Base-by-base conservation (phyloP, 35 echinoderm and acorn worm species). In the Ophiothrix spiculata region DNA sequence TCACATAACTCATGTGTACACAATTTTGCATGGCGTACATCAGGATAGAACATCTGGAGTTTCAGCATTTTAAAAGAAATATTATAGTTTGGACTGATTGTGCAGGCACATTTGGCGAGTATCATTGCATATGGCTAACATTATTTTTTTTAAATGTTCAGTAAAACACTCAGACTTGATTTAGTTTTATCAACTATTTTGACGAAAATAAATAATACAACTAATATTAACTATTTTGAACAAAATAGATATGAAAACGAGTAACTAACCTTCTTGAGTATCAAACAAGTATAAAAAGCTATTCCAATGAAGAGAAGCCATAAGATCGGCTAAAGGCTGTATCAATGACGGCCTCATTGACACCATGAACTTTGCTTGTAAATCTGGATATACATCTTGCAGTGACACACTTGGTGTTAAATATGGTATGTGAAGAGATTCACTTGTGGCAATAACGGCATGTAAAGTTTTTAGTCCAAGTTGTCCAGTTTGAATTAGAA, bases 201-300 rank as follows among this genome's bases (percentile, higher is more conserved):
- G 42, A 49, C 42, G 19, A 49, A 49, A 19, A 10, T 10, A 49
- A 49, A 19, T 19, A 49, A 49, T 49, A 19, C 42, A 19, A 49
- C 19, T 49, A 19, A 10, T 49, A 10, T 49, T 49, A 6, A 49
- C 42, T 10, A 10, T 19, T 49, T 19, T 49, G 42, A 49, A 6
- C 19, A 6, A 49, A 49, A 10, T 49, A 49, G 6, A 49, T 49
- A 49, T 6, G 19, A 49, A 35, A 25, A 14, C 74, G 12, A 35
- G 12, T 76, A 64, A 84, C 45, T 69, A 28, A 95, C 89, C 86
- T 81, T 83, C 77, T 34, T 91, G 74, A 34, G 83, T 82, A 37
- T 95, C 93, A 83, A 82, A 95, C 21, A 95, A 79, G 56, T 91
- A 95, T 1, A 80, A 85, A 56, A 91, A 88, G 13, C 45, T 39